Evolutionary conservation across 1,140 invertebrate species (phyloP).

Genomic region (Leptonema lineaticorne): DNA sequence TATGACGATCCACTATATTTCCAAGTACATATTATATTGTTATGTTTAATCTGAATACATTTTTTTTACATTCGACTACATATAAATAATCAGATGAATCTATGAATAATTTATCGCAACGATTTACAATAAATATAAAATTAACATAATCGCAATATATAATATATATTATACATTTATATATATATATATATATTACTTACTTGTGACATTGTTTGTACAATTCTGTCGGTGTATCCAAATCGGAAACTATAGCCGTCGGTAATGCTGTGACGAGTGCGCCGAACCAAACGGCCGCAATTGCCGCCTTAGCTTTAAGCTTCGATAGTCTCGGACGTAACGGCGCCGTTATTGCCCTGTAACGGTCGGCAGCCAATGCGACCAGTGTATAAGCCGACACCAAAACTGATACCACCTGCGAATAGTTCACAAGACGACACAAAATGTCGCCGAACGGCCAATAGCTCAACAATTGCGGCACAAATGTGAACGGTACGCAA

Average conservation of each 20-base stretch:
- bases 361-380: slow-evolving; percentile 83
- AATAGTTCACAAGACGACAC: slow-evolving; percentile 76
- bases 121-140: neutral
- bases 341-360: slow-evolving; percentile 86
- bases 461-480: slow-evolving; percentile 69
- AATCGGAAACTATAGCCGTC: slow-evolving; percentile 69
- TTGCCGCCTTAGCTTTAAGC: slow-evolving; percentile 68
- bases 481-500: slow-evolving; percentile 84
- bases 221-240: slow-evolving; percentile 60
- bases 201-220: slow-evolving; percentile 65
- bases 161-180: too few relatives aligned
- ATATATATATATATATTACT: too few relatives aligned
- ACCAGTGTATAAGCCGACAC: slow-evolving; percentile 84
- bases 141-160: neutral
- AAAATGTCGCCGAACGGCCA: slow-evolving; percentile 82
- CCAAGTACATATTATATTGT: too few relatives aligned
- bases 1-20: too few relatives aligned
- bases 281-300: slow-evolving; percentile 74
- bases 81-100: too few relatives aligned
- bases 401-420: slow-evolving; percentile 77
- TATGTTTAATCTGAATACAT: too few relatives aligned
- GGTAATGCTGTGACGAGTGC: slow-evolving; percentile 80
- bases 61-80: too few relatives aligned
- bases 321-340: slow-evolving; percentile 76
- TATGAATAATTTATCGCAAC: neutral